phyloP scores from a whole-genome alignment of 2,797 vertebrate genomes.

The Gymnopithys bicolor region DNA sequence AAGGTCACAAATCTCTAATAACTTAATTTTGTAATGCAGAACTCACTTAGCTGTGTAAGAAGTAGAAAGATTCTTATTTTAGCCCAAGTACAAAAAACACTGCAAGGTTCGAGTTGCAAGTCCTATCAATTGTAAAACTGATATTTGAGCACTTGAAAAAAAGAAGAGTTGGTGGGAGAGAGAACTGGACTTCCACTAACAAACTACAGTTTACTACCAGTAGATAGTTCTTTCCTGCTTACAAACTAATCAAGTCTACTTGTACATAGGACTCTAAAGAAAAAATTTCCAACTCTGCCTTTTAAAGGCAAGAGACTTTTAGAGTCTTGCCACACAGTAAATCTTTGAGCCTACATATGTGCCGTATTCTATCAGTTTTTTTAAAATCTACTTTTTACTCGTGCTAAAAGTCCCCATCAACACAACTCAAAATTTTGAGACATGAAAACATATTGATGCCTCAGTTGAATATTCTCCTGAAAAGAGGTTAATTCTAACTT shows the following conservation, averaged over 20 bases:
- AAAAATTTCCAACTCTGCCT: background rate
- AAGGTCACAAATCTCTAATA: background rate
- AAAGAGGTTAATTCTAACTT: background rate
- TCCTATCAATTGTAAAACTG: background rate
- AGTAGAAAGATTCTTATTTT: background rate
- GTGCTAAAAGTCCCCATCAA: background rate
- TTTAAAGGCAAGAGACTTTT: background rate
- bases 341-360: background rate
- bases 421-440: background rate
- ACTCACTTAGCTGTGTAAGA: background rate
- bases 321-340: background rate
- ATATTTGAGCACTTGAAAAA: background rate
- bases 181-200: background rate
- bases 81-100: background rate
- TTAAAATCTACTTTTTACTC: background rate
- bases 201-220: background rate
- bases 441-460: background rate
- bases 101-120: background rate
- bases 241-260: background rate
- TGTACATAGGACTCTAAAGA: background rate
- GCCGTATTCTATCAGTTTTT: background rate
- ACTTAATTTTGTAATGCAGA: background rate
- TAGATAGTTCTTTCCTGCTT: background rate
- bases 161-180: background rate
- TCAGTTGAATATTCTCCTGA: background rate